Conservation (phyloP, 2,888 invertebrate genomes). For the Xylophagus ater region DNA sequence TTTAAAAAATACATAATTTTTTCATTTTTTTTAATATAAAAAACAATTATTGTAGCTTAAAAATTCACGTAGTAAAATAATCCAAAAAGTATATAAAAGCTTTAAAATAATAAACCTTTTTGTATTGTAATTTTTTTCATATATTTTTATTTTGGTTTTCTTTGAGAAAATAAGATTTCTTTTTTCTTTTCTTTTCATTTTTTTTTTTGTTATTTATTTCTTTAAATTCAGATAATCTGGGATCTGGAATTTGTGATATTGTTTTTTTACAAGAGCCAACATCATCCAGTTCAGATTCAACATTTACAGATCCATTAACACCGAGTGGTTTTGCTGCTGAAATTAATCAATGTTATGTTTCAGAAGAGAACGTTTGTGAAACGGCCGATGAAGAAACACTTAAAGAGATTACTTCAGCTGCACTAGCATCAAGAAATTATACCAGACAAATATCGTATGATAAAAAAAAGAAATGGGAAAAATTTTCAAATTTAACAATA, state of each 20-base stretch:
- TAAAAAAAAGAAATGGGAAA: not conserved
- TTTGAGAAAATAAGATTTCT: too few species aligned
- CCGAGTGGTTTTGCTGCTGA: conserved; percentile 49
- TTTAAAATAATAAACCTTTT: too few species aligned
- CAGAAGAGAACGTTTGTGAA: conserved; percentile 44
- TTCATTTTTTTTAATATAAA: too few species aligned
- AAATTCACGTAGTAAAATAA: too few species aligned
- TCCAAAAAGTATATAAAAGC: too few species aligned
- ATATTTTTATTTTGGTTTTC: too few species aligned
- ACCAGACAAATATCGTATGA: conserved; percentile 14
- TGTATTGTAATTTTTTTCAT: too few species aligned
- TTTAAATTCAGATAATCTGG: conserved; percentile 12
- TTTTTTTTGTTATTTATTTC: not conserved
- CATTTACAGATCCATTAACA: conserved; percentile 62
- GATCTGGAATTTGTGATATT: conserved; percentile 22
- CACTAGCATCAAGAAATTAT: conserved; percentile 21
- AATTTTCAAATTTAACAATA: conserved; percentile 5
- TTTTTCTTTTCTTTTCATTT: too few species aligned
- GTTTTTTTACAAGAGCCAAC: conserved; percentile 25
- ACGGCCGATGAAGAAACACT: conserved; percentile 25
- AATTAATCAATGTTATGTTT: conserved; percentile 52
- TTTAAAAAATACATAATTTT: too few species aligned
- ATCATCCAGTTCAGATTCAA: conserved; percentile 55
- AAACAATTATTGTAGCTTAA: too few species aligned
- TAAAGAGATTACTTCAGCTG: conserved; percentile 22